Evolutionary conservation across 2,797 vertebrate species (phyloP), one percentile per base, ranked within the genome.

Genomic region (Echiichthys vipera): DNA sequence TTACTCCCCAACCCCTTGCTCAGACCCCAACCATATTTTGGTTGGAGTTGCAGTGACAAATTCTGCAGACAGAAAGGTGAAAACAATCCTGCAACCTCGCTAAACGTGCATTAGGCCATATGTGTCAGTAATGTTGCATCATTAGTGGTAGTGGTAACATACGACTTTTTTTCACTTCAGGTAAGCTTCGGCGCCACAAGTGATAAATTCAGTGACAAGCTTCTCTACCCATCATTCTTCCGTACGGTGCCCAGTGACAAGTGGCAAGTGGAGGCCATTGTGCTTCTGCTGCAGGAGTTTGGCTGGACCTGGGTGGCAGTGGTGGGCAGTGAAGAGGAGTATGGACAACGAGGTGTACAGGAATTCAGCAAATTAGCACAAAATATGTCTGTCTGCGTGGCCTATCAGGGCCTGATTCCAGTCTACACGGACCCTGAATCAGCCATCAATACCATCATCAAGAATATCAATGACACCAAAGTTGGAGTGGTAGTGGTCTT

Each of bases 231-330:
- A 0, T 96, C 97, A 5, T 98, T 98, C 90, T 95, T 96, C 91
- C 95, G 96, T 13, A 97, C 96, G 0, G 94, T 96, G 7, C 94
- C 96, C 72, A 95, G 90, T 0, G 97, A 98, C 85, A 94, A 88
- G 17, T 89, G 63, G 84, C 93, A 96, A 87, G 93, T 90, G 6
- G n/a, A 77, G 0, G 96, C 88, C 8, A 85, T 96, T 5, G 90
- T 90, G 32, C 73, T 70, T 9, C 93, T 99, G 7, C 88, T 98
- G 25, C 5, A 17, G 5, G 2, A 2, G 10, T 96, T 96, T 0
- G 2, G 40, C 0, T 99, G 97, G 98, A 98, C 94, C 89, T 99
- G 97, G 97, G 93, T 98, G 12, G 96, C 95, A 0, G 86, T 93
- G 6, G 36, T 98, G 1, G 96, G 92, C 22, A 98, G 96, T 0